phyloP scores from a whole-genome alignment of 2,888 invertebrate genomes.

The Parnassius glacialis region DNA sequence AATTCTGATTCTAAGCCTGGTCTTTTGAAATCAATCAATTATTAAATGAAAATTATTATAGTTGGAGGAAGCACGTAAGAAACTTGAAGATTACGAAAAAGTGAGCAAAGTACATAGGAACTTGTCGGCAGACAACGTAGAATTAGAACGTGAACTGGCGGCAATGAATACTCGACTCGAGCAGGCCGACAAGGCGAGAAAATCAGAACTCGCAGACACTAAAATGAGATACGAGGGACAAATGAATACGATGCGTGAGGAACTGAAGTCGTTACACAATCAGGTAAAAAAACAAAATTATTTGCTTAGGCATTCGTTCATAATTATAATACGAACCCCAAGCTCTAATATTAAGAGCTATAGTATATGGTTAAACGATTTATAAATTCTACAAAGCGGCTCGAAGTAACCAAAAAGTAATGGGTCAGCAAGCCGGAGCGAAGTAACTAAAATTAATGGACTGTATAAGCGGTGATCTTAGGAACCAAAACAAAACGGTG shows the following conservation, averaged over 20 bases:
- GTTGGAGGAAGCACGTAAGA: slow-evolving; percentile 89
- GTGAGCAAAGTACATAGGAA: slow-evolving; percentile 91
- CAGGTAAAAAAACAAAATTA: slow-evolving; percentile 71
- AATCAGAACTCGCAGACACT: slow-evolving; percentile 89
- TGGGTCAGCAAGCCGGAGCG: too few relatives aligned
- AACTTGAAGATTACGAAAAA: slow-evolving; percentile 91
- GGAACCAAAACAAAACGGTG: too few relatives aligned
- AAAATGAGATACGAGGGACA: slow-evolving; percentile 93
- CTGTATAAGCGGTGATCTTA: too few relatives aligned
- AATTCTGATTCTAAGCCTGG: too few relatives aligned
- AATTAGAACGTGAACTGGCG: slow-evolving; percentile 88
- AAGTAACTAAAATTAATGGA: too few relatives aligned
- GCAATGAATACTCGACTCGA: slow-evolving; percentile 84
- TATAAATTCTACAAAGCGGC: too few relatives aligned
- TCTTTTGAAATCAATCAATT: too few relatives aligned
- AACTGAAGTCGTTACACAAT: slow-evolving; percentile 89
- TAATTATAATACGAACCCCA: too few relatives aligned
- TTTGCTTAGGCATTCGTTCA: too few relatives aligned
- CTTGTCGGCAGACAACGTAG: slow-evolving; percentile 87
- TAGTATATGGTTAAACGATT: too few relatives aligned
- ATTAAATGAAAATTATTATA: slow-evolving; percentile 38
- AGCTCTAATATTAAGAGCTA: too few relatives aligned
- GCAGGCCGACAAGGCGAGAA: slow-evolving; percentile 86
- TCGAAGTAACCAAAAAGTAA: too few relatives aligned
- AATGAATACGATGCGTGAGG: slow-evolving; percentile 89